Evolutionary conservation across 2,797 vertebrate species (phyloP).

Genomic region (Vireo griseus): DNA sequence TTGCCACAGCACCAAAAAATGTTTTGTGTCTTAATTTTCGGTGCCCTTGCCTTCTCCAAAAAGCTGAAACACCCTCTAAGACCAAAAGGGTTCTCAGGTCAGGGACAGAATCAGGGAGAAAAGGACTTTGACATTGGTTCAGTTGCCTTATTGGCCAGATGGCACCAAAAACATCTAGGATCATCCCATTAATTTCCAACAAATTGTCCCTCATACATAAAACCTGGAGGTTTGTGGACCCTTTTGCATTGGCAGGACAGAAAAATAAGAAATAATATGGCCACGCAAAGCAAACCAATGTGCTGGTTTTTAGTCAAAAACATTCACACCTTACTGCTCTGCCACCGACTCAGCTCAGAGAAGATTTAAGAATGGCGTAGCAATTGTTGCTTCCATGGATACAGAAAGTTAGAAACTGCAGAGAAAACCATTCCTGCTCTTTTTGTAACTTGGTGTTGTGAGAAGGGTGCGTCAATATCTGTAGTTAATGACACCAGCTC

Average conservation of each 20-base stretch:
- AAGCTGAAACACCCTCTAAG: accelerated
- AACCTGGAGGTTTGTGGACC: not conserved
- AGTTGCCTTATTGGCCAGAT: not conserved
- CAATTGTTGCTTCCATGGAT: not conserved
- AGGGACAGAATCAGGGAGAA: not conserved
- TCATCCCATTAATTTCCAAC: not conserved
- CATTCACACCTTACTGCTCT: not conserved
- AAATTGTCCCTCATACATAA: not conserved
- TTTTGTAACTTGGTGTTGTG: not conserved
- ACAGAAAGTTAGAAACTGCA: not conserved
- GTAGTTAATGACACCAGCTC: not conserved
- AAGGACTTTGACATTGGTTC: not conserved
- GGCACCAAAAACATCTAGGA: not conserved
- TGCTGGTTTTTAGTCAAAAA: not conserved
- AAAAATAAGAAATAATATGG: not conserved
- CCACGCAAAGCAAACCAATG: not conserved
- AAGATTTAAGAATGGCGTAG: not conserved
- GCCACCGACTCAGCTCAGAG: not conserved
- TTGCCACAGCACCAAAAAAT: not conserved
- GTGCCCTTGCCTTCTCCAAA: not conserved
- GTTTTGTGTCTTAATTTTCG: not conserved
- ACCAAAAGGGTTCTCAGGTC: not conserved
- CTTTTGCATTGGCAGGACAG: not conserved
- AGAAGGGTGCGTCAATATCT: not conserved
- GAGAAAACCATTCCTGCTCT: not conserved